Evolutionary conservation across 1,140 invertebrate genomes (phyloP), one percentile per base, ranked within the genome.

Genomic region (Drosophila bipectinata): DNA sequence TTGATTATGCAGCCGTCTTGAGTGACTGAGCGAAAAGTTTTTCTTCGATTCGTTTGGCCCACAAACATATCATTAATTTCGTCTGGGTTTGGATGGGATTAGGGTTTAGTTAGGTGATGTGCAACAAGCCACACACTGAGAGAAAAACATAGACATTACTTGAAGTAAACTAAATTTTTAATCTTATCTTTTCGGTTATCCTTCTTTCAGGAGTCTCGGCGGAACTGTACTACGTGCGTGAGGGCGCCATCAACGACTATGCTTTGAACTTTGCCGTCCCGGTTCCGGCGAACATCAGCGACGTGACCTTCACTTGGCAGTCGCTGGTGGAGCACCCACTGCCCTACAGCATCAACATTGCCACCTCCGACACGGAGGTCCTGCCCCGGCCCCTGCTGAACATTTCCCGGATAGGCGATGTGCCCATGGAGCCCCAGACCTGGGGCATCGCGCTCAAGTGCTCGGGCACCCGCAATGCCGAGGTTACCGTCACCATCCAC

Each of bases 231-330:
- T 98, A 98, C 92, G 97, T 98, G 39, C 93, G 96, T 24, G 96
- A 98, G 78, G 97, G 97, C 3, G 95, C 96, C 78, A 94, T 98
- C 88, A 98, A 92, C 94, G 96, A 88, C 68, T 97, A 98, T 84
- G 97, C 97, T 1, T 93, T 98, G 62, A 95, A 96, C 84, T 98
- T 97, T 91, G 94, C 95, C 44, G 94, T 98, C 9, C 95, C 96
- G 0, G 95, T 98, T 60, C 95, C 96, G 9, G 95, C 96, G 1
- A 95, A 96, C 76, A 95, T 98, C 66, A 94, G 95, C 67, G 95
- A 96, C 76, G 94, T 98, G 21, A 95, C 97, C 85, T 98, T 98
- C 91, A 97, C 96, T 9, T 98, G 97, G 97, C 95, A 97, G 90
- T 96, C 95, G 84, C 93, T 97, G 60, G 94, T 94, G 47, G 94